These are phyloP conservation scores for Gerris buenoi DNA, from an alignment of 1,140 invertebrate species.

Conservation along the genomic window DNA sequence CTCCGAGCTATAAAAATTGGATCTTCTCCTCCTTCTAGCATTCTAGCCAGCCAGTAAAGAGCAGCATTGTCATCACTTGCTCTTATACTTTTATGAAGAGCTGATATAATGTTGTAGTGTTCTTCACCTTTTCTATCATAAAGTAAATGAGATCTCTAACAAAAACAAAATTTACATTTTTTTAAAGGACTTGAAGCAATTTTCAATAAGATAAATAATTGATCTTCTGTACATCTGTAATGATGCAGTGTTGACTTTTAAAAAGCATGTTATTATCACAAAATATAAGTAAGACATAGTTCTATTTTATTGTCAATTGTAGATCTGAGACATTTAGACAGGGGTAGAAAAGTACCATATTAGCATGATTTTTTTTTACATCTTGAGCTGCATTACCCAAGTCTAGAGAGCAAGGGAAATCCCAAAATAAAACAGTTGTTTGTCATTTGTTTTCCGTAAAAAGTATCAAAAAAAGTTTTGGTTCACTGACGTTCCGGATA, in stretches of 20 bases:
- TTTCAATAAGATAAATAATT: neutral
- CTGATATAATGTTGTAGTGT: constrained; percentile 70
- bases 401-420: too few species aligned
- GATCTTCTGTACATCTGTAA: neutral
- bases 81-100: constrained; percentile 71
- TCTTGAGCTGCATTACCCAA: too few species aligned
- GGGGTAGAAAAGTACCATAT: too few species aligned
- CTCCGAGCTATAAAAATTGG: constrained; percentile 65
- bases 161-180: constrained; percentile 12
- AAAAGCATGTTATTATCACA: too few species aligned
- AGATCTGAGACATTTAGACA: too few species aligned
- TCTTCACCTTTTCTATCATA: constrained; percentile 69
- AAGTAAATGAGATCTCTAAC: constrained; percentile 50
- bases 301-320: too few species aligned
- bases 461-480: too few species aligned
- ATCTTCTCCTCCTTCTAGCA: constrained; percentile 67
- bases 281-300: too few species aligned
- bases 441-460: too few species aligned
- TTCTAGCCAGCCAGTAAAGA: constrained; percentile 67
- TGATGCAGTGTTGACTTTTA: neutral
- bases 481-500: too few species aligned
- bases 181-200: neutral
- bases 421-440: too few species aligned
- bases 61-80: constrained; percentile 66
- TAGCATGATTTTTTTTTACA: too few species aligned